Percentiles rank a stretch among this genome's conserved stretches.
Evolutionary conservation across 2,113 vertebrate genomes (phyloP).

Genomic region (Esox niger): DNA sequence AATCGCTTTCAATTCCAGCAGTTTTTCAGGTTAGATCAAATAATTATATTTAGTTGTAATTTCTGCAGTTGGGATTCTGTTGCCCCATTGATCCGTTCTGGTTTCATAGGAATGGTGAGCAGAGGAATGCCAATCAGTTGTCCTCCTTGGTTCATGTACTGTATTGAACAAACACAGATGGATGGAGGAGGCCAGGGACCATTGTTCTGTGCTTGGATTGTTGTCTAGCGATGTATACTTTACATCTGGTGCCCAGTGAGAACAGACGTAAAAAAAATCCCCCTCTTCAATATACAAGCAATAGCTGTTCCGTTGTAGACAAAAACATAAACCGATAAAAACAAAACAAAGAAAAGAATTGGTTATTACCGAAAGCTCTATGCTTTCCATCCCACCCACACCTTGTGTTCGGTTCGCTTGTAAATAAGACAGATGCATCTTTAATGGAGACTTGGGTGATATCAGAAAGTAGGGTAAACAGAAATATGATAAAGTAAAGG

Average conservation of each 20-base stretch:
- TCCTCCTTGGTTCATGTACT: slow-evolving; percentile 60
- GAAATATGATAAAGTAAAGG: slow-evolving; percentile 59
- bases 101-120: slow-evolving; percentile 57
- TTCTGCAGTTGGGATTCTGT: slow-evolving; percentile 43
- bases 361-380: neutral
- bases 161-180: slow-evolving; percentile 62
- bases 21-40: neutral
- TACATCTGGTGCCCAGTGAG: no score
- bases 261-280: neutral
- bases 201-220: slow-evolving; percentile 46
- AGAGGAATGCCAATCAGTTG: slow-evolving; percentile 59
- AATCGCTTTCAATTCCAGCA: slow-evolving; percentile 49
- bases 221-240: neutral
- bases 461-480: slow-evolving; percentile 51
- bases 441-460: slow-evolving; percentile 54
- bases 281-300: no score
- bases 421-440: slow-evolving; percentile 50
- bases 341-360: neutral
- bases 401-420: slow-evolving; percentile 24
- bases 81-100: slow-evolving; percentile 52
- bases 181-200: slow-evolving; percentile 41
- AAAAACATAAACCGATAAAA: no score
- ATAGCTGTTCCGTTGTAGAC: no score
- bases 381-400: slow-evolving; percentile 7
- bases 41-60: neutral